phyloP scores from a whole-genome alignment of 2,797 vertebrate species.

The Micrastur ruficollis region DNA sequence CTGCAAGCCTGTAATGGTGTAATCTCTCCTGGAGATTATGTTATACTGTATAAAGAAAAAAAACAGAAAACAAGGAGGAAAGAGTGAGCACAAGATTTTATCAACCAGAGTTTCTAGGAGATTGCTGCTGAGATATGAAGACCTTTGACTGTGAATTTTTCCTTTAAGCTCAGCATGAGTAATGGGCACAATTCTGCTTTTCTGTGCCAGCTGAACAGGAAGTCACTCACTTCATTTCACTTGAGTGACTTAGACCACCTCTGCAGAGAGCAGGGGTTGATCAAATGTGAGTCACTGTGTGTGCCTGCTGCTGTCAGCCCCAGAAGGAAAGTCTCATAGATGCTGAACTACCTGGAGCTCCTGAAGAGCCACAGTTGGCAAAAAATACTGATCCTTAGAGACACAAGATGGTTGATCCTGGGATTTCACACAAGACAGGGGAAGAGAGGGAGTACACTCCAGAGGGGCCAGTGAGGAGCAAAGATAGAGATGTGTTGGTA shows the following conservation, averaged over 20 bases:
- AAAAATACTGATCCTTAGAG: neutral
- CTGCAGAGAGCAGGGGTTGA: neutral
- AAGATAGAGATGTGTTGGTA: neutral
- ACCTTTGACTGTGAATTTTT: neutral
- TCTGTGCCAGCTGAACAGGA: neutral
- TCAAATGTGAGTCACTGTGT: neutral
- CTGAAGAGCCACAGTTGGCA: neutral
- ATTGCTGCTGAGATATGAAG: neutral
- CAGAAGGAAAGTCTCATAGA: neutral
- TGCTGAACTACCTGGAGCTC: neutral
- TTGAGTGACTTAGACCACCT: neutral
- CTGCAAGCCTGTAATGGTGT: neutral
- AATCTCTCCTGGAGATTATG: neutral
- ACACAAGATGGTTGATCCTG: neutral
- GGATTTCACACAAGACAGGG: neutral
- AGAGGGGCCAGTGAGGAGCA: neutral
- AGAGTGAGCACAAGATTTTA: neutral
- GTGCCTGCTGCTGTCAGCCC: neutral
- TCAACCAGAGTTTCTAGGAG: neutral
- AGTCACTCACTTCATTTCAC: neutral
- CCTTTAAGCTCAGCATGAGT: neutral
- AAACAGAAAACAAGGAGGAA: neutral
- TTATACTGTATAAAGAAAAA: neutral
- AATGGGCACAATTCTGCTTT: neutral
- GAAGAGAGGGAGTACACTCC: neutral